Evolutionary conservation across 2,113 vertebrate genomes (phyloP).

Genomic region (Nothobranchius furzeri): DNA sequence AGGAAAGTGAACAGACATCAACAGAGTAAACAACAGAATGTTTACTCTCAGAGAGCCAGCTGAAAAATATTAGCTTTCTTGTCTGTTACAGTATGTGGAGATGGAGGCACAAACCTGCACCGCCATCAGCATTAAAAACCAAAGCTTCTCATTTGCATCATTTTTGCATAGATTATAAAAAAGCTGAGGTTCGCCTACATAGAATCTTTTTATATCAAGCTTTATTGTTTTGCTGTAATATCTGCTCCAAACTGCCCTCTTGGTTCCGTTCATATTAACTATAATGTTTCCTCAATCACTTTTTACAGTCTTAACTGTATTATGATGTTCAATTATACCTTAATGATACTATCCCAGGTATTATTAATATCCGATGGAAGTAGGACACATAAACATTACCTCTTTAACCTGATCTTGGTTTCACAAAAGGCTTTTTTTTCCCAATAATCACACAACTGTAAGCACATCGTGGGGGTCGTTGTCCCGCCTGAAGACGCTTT

Average conservation of each 20-base stretch:
- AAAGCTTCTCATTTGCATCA: conserved; percentile 36
- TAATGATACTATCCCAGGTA: not conserved
- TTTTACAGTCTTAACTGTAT: not conserved
- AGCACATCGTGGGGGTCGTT: not conserved
- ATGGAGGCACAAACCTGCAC: conserved; percentile 28
- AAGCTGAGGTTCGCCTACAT: conserved; percentile 5
- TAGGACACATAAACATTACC: not conserved
- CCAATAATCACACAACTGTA: not conserved
- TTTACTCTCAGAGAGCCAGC: conserved; percentile 10
- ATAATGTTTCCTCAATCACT: not conserved
- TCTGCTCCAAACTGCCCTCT: not conserved
- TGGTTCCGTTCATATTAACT: not conserved
- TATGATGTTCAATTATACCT: conserved; percentile 1
- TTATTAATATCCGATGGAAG: not conserved
- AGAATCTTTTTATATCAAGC: conserved; percentile 4
- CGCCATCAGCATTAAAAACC: conserved; percentile 30
- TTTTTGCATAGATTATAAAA: conserved; percentile 15
- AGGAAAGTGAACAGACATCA: conserved; percentile 3
- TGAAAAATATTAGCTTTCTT: conserved; percentile 25
- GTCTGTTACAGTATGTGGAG: conserved; percentile 17
- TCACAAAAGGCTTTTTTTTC: not conserved
- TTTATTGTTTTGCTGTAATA: conserved; percentile 10
- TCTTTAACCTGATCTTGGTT: not conserved
- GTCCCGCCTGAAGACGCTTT: not conserved
- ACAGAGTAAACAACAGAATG: conserved; percentile 18